Base-by-base conservation (phyloP, 2,797 vertebrate species). In the Girardinus metallicus region DNA sequence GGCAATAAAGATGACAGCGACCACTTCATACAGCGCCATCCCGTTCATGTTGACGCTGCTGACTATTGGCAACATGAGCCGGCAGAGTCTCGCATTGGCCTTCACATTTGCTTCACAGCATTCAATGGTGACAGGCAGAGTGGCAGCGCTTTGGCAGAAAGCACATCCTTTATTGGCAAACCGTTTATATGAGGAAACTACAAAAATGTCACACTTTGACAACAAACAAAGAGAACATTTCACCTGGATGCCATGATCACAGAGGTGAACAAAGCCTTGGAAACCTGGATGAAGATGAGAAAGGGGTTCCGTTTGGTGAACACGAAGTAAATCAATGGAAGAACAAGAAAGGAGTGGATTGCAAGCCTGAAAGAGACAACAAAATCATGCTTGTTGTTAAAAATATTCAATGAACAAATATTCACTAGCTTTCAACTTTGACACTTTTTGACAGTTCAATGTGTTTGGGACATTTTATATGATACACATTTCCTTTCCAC, bases 311-410 rank as follows among this genome's bases (percentile, higher is more conserved):
- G 4, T 55, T 11, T 57, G 21, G 26, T 29, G 72, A 55, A 44
- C 51, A 57, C 0, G 0, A 83, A 31, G 10, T 76, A 78, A 2
- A 79, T 18, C 15, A 43, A 4, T 3, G 81, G 76, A 13, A 76
- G 64, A 34, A 55, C 23, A 4, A 81, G 0, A 3, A 5, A 0
- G 29, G 21, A 73, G 8, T 83, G 76, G 43, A 83, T 75, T 2
- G 62, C 0, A 1, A 64, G 81, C 39, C 85, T 86, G 66, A 73
- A 83, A 75, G 26, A 70, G 16, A n/a, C 11, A 74, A 70, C 57
- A 60, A 31, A 60, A n/a, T 31, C 29, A 60, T 29, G n/a, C 5
- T n/a, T 0, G 77, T 21, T 0, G 26, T 23, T 6, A 23, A 68
- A 43, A 39, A 31, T 13, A n/a, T 55, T 53, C 51, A 53, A 26